A percentile compares a stretch with the other conserved stretches of the same genome.
Conservation (phyloP, 2,113 vertebrate species). For the Candoia aspera region DNA sequence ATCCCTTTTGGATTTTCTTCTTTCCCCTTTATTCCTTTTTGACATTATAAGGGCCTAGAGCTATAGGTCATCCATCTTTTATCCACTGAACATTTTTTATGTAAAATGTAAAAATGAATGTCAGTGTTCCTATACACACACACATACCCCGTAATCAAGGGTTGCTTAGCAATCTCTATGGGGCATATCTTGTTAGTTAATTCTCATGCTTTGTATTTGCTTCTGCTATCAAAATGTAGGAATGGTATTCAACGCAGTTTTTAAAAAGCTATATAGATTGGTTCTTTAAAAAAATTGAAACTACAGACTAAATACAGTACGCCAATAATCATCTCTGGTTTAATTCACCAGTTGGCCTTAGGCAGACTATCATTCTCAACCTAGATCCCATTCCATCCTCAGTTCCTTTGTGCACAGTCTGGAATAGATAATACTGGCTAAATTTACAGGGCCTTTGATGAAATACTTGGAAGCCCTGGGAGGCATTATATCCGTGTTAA, state of each 20-base stretch:
- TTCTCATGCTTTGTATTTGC: neutral
- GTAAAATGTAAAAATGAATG: constrained; percentile 22
- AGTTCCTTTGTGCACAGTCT: neutral
- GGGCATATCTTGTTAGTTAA: neutral
- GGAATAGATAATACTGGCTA: neutral
- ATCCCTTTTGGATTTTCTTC: neutral
- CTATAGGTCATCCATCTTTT: constrained; percentile 29
- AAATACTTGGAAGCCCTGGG: neutral
- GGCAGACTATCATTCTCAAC: neutral
- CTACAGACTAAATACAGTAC: neutral
- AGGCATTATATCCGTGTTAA: neutral
- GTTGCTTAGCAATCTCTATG: constrained; percentile 32
- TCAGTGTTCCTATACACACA: neutral
- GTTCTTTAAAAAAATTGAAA: neutral
- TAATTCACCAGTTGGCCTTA: neutral
- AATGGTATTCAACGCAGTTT: neutral
- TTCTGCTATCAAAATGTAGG: constrained; percentile 1
- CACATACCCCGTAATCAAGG: neutral
- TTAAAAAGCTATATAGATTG: neutral
- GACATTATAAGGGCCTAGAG: constrained; percentile 5
- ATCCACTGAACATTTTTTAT: constrained; percentile 5
- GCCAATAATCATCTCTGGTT: neutral
- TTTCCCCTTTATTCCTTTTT: neutral
- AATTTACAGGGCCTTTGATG: neutral
- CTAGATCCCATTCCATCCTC: neutral